Evolutionary conservation across 2,113 vertebrate species (phyloP).

Genomic region (Ceyx melanurus): DNA sequence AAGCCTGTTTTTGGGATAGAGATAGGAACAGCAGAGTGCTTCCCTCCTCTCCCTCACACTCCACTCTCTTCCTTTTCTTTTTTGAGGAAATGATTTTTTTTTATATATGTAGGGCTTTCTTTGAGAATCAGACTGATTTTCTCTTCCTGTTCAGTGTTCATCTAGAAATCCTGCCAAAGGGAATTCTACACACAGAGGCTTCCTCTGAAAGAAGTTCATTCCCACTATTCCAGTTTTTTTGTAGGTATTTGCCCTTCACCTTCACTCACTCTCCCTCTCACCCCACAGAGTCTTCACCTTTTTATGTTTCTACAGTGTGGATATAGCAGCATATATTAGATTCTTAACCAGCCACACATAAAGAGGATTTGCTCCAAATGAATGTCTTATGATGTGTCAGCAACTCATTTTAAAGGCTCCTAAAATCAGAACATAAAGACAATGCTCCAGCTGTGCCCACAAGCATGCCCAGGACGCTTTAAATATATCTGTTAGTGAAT

Average conservation of each 20-base stretch:
- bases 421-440: not conserved
- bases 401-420: not conserved
- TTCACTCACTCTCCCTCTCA: not conserved
- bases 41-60: not conserved
- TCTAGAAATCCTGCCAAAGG: not conserved
- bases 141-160: not conserved
- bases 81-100: not conserved
- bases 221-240: not conserved
- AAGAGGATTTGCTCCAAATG: not conserved
- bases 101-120: not conserved
- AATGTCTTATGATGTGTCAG: not conserved
- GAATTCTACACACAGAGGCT: not conserved
- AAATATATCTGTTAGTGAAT: not conserved
- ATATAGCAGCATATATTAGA: not conserved
- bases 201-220: not conserved
- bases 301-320: not conserved
- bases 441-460: not conserved
- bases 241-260: not conserved
- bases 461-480: not conserved
- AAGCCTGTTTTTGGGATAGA: constrained; percentile 1
- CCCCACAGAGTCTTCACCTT: not conserved
- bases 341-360: not conserved
- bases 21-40: not conserved
- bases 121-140: constrained; percentile 18
- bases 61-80: not conserved